Base-by-base conservation (phyloP, 1,140 invertebrate genomes). In the Globodera rostochiensis region DNA sequence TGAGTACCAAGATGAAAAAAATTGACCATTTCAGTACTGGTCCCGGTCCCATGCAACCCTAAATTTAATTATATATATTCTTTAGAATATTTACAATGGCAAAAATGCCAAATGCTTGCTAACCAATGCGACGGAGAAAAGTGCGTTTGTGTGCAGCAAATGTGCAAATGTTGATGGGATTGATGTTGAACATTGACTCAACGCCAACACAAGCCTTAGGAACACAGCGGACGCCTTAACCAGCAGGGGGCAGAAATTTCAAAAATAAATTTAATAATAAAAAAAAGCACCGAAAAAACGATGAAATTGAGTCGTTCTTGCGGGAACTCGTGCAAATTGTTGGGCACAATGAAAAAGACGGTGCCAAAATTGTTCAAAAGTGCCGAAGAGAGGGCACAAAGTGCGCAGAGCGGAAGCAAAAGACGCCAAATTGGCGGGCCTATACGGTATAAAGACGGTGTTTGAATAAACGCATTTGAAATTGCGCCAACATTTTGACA, bases 41-140 rank as follows among this genome's bases (percentile, higher is more conserved):
- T 36, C 25, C 25, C 25, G 2, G 25, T 36, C 25, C 25, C 25
- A 36, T 36, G 0, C 25, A 0, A 36, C 2, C 25, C 25, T 2
- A 1, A 36, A 2, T 36, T 36, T 36, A 2, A 36, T n/a, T n/a
- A n/a, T n/a, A n/a, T n/a, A n/a, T n/a, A n/a, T 36, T 36, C 25
- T 36, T 36, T 36, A 3, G 36, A 36, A 36, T 36, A 36, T 36
- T 36, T 36, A 36, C 36, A 36, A 36, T 13, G 57, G 57, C 57
- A 15, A 47, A 75, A 47, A 36, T 36, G 36, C 36, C 36, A 36
- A 74, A 74, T 53, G 21, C 74, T 21, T 53, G 21, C 74, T 21
- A 9, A 76, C 74, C n/a, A 78, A 69, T 47, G 36, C 77, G 47
- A 49, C 25, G 46, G 77, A 7, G 21, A 78, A 70, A 46, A 78